These are phyloP conservation scores for Lanistes nyassanus DNA, from an alignment of 1,140 invertebrate species.

Conservation along the genomic window DNA sequence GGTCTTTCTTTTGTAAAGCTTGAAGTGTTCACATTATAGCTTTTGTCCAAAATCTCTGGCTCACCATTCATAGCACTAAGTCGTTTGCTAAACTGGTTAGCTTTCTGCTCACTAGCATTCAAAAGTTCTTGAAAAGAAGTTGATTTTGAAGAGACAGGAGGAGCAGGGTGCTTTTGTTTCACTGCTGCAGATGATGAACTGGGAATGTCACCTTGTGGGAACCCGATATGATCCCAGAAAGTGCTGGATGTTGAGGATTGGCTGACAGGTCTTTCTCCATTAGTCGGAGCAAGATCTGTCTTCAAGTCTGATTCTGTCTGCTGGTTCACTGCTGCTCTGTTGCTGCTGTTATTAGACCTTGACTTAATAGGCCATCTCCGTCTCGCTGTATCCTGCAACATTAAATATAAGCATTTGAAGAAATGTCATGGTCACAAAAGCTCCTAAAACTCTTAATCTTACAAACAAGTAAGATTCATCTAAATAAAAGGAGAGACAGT, in stretches of 20 bases:
- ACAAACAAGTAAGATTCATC: too few species aligned
- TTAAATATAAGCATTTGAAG: too few species aligned
- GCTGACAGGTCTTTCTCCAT: not conserved
- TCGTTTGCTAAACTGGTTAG: conserved; percentile 16
- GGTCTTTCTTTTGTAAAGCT: conserved; percentile 46
- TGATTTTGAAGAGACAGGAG: not conserved
- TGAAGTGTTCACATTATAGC: conserved; percentile 49
- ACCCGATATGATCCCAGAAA: conserved; percentile 13
- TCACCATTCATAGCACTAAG: conserved; percentile 6
- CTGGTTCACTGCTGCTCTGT: conserved; percentile 32
- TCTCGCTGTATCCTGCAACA: conserved; percentile 18
- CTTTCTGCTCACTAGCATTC: conserved; percentile 18
- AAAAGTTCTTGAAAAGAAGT: conserved; percentile 24
- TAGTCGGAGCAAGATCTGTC: not conserved
- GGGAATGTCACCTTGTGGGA: conserved; percentile 17
- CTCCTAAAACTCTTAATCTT: too few species aligned
- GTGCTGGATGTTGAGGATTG: not conserved
- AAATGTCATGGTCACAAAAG: too few species aligned
- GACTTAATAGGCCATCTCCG: conserved; percentile 29
- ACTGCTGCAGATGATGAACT: not conserved
- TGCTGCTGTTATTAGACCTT: conserved; percentile 21
- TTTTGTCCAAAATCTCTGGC: conserved; percentile 2
- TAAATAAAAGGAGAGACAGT: too few species aligned
- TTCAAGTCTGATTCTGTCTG: conserved; percentile 14
- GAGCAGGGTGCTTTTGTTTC: not conserved